Evolutionary conservation across 2,888 invertebrate genomes (phyloP).

Genomic region (Platycheirus albimanus): DNA sequence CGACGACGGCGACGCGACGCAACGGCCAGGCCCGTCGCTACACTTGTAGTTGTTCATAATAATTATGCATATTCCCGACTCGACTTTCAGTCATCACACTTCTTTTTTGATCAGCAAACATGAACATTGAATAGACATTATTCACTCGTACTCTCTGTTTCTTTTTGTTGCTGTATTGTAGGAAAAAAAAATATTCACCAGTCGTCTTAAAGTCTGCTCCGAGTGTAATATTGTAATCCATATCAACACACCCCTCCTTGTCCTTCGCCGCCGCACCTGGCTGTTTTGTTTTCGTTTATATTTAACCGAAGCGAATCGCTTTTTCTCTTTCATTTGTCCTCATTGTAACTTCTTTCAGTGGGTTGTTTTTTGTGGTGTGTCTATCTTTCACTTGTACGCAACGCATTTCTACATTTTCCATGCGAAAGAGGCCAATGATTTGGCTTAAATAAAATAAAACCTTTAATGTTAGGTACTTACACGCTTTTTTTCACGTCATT

Average conservation of each 20-base stretch:
- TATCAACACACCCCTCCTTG: not conserved
- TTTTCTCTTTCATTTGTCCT: constrained; percentile 11
- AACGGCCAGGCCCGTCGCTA: constrained; percentile 4
- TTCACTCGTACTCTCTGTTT: no score
- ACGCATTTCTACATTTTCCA: constrained; percentile 45
- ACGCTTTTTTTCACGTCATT: not conserved
- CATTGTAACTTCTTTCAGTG: constrained; percentile 13
- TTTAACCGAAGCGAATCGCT: constrained; percentile 15
- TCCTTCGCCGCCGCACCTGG: no score
- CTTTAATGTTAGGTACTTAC: constrained; percentile 7
- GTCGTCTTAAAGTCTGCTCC: constrained; percentile 42
- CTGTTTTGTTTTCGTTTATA: constrained; percentile 40
- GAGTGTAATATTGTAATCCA: constrained; percentile 29
- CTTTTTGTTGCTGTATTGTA: no score
- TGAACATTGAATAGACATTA: constrained; percentile 8
- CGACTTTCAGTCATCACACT: constrained; percentile 25
- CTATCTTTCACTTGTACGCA: constrained; percentile 4
- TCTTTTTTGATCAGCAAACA: constrained; percentile 31
- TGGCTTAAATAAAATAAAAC: constrained; percentile 4
- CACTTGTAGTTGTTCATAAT: constrained; percentile 16
- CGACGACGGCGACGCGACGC: no score
- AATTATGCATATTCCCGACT: constrained; percentile 30
- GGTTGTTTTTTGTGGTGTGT: not conserved
- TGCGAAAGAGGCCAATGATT: constrained; percentile 48
- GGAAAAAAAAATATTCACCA: constrained; percentile 25